Base-by-base conservation (phyloP, 2,797 vertebrate species). In the Antrozous pallidus region DNA sequence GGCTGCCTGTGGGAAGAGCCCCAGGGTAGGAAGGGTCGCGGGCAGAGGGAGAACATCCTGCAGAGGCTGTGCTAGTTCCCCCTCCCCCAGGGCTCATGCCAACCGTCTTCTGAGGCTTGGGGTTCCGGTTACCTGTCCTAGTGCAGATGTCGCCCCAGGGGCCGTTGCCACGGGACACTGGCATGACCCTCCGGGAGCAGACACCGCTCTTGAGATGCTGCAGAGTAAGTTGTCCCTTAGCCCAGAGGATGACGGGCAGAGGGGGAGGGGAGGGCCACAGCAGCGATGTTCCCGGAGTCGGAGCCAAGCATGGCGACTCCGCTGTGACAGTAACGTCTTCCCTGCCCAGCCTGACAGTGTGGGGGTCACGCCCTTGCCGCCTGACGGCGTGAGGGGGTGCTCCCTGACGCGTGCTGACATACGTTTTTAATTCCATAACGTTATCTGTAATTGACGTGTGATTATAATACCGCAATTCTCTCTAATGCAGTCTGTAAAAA, bases 401-500 rank as follows among this genome's bases (percentile, higher is more conserved):
- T 95, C 98, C 98, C 98, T 98, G 98, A 98, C 98, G 98, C 96
- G 94, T 97, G 98, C 97, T 98, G 97, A 98, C 98, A 98, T 98
- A 98, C 96, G 97, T 98, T 98, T 98, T 98, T 98, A 98, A 98
- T 99, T 99, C 98, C 98, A 98, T 98, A 98, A 98, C 97, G 97
- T 98, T 98, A 99, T 99, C 98, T 98, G 98, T 97, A 98, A 98
- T 98, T 99, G 99, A 99, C 98, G 98, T 98, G 98, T 98, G 98
- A 98, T 98, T 99, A 98, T 99, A 99, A 99, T 98, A 98, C 98
- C 96, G 97, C 98, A 97, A 97, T 98, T 98, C 98, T 98, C 98
- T 98, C 99, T 99, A 99, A 98, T 98, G 95, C 98, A 97, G 98
- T 98, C 98, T 98, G 98, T 98, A 98, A 98, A 99, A 99, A 99